Evolutionary conservation across 1,140 invertebrate genomes (phyloP).

Genomic region (Carcinoscorpius rotundicauda): DNA sequence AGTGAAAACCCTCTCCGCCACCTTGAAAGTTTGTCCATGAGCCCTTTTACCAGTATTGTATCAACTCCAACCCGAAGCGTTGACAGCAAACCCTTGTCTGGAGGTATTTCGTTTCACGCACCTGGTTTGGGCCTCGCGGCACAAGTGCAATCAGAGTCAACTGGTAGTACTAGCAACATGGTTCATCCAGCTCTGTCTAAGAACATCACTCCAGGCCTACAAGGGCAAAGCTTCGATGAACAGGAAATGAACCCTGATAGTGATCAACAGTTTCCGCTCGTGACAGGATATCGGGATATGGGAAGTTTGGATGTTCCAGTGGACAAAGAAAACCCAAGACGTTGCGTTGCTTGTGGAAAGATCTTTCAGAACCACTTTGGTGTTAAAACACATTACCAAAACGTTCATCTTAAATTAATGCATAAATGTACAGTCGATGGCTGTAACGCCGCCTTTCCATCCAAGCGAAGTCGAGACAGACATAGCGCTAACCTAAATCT

Average conservation of each 20-base stretch:
- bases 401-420: slow-evolving; percentile 89
- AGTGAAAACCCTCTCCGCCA: slow-evolving; percentile 55
- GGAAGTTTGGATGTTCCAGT: slow-evolving; percentile 50
- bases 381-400: slow-evolving; percentile 92
- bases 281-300: slow-evolving; percentile 25
- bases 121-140: slow-evolving; percentile 24
- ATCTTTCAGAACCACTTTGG: slow-evolving; percentile 89
- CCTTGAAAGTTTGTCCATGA: slow-evolving; percentile 65
- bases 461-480: slow-evolving; percentile 78
- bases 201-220: slow-evolving; percentile 6
- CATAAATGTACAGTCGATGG: slow-evolving; percentile 91
- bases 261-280: slow-evolving; percentile 13
- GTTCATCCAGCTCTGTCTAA: background rate
- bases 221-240: background rate
- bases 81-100: background rate
- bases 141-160: background rate
- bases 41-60: slow-evolving; percentile 48
- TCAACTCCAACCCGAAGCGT: background rate
- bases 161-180: background rate
- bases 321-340: slow-evolving; percentile 65
- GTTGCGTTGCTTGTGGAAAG: slow-evolving; percentile 84
- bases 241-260: slow-evolving; percentile 7
- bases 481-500: slow-evolving; percentile 86
- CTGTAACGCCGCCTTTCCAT: slow-evolving; percentile 92
- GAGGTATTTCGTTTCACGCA: slow-evolving; percentile 24